These are phyloP conservation scores for Drosophila tropicalis DNA, from an alignment of 1,140 invertebrate genomes.

Conservation along the genomic window DNA sequence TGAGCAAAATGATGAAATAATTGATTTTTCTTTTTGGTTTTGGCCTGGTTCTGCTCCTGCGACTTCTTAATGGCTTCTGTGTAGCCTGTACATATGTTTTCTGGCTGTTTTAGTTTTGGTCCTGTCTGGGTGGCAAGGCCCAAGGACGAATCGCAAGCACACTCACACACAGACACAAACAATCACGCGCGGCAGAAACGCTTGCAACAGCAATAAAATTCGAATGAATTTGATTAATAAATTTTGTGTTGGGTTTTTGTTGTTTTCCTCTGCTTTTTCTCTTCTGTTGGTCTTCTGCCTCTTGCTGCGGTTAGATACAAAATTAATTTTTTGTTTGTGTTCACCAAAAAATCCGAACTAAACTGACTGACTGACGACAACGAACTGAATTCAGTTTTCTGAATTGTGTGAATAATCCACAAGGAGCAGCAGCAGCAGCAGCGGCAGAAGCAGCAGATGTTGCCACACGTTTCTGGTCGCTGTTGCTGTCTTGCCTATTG, in stretches of 20 bases:
- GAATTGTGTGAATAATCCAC: slow-evolving; percentile 21
- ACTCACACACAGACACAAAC: slow-evolving; percentile 32
- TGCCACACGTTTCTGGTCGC: slow-evolving; percentile 52
- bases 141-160: slow-evolving; percentile 57
- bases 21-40: slow-evolving; percentile 15
- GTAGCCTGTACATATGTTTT: slow-evolving; percentile 47
- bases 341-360: slow-evolving; percentile 60
- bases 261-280: slow-evolving; percentile 1
- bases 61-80: slow-evolving; percentile 37
- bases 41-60: slow-evolving; percentile 18
- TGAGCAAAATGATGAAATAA: slow-evolving; percentile 3
- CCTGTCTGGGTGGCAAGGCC: slow-evolving; percentile 48
- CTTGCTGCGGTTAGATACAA: slow-evolving; percentile 55
- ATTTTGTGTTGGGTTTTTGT: slow-evolving; percentile 19
- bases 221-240: slow-evolving; percentile 57
- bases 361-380: slow-evolving; percentile 76
- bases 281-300: slow-evolving; percentile 38
- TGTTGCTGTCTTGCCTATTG: slow-evolving; percentile 28
- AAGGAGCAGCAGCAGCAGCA: slow-evolving; percentile 58
- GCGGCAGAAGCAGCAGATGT: slow-evolving; percentile 64
- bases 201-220: slow-evolving; percentile 49
- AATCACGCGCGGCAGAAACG: slow-evolving; percentile 35
- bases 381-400: slow-evolving; percentile 63
- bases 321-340: slow-evolving; percentile 11
- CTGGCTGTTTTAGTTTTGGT: slow-evolving; percentile 40